Evolutionary conservation across 2,797 vertebrate genomes (phyloP).

Genomic region (Peromyscus eremicus): DNA sequence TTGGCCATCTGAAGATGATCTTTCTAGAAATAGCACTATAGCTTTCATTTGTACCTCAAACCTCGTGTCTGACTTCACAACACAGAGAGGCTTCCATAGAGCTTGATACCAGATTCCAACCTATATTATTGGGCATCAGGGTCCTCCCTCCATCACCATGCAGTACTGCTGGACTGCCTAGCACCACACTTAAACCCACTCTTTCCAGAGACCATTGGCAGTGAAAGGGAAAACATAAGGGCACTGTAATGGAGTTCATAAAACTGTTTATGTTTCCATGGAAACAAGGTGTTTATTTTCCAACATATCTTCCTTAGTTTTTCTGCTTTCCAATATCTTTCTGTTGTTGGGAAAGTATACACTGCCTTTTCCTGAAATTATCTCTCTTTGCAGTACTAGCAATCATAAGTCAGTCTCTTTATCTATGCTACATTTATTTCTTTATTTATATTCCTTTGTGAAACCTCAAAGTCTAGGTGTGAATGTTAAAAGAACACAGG

Average conservation of each 20-base stretch:
- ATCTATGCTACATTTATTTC: background rate
- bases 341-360: background rate
- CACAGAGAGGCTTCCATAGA: background rate
- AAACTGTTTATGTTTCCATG: background rate
- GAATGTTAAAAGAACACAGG: background rate
- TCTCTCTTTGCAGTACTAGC: constrained; percentile 1
- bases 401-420: background rate
- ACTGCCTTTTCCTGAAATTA: background rate
- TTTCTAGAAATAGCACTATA: constrained; percentile 30
- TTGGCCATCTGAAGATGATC: constrained; percentile 5
- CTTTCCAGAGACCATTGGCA: background rate
- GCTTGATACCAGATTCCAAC: background rate
- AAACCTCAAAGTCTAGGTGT: background rate
- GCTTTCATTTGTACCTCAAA: background rate
- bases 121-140: background rate
- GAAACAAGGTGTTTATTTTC: constrained; percentile 3
- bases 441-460: background rate
- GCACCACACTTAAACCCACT: background rate
- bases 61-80: background rate
- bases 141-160: background rate
- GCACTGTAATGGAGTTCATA: background rate
- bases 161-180: background rate
- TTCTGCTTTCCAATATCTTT: background rate
- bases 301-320: background rate
- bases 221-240: background rate